Conservation (phyloP, 2,797 vertebrate species). For the Rhynchotus rufescens region DNA sequence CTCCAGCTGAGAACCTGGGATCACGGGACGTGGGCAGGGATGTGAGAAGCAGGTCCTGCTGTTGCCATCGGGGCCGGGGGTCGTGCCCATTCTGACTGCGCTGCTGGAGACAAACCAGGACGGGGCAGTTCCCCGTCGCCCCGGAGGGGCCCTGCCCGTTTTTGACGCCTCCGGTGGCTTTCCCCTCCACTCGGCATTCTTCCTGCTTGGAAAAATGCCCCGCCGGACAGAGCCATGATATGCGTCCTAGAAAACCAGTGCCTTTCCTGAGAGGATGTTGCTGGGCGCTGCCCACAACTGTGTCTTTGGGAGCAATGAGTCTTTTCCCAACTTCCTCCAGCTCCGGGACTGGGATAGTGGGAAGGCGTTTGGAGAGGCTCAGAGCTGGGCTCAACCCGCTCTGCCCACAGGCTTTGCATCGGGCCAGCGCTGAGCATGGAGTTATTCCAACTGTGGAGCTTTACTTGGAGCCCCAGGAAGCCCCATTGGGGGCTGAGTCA, state of each 20-base stretch:
- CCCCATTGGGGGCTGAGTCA: background rate
- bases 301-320: background rate
- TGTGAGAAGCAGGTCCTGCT: background rate
- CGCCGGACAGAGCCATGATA: background rate
- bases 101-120: background rate
- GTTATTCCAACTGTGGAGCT: background rate
- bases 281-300: too few species aligned
- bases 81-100: background rate
- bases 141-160: fast-evolving
- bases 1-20: background rate
- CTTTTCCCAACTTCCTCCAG: background rate
- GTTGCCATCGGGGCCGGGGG: too few species aligned
- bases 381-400: background rate
- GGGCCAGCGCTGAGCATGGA: fast-evolving
- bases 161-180: background rate
- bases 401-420: background rate
- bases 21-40: background rate
- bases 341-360: fast-evolving
- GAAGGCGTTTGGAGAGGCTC: background rate
- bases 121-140: background rate
- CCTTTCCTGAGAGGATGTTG: background rate
- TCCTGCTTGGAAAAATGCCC: background rate
- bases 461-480: fast-evolving
- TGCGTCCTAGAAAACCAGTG: fast-evolving
- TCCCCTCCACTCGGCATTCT: background rate